Evolutionary conservation across 1,140 invertebrate genomes (phyloP).

Genomic region (Pseudomyrmex cubaensis): DNA sequence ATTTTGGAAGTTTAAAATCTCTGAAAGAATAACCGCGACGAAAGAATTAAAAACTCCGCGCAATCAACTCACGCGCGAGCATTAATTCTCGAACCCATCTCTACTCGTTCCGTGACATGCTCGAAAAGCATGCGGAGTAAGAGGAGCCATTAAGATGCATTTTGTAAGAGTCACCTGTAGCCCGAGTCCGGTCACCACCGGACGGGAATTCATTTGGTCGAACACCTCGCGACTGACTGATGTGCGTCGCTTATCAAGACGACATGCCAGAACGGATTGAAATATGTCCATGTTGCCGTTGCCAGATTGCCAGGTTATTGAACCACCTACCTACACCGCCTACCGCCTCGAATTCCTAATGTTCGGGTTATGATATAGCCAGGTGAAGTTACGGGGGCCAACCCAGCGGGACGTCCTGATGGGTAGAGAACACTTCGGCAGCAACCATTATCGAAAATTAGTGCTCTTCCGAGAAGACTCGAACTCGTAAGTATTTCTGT

Average conservation of each 20-base stretch:
- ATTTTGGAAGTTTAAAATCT: not conserved
- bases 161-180: constrained; percentile 74
- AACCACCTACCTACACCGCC: constrained; percentile 56
- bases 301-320: constrained; percentile 66
- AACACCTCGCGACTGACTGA: constrained; percentile 74
- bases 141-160: constrained; percentile 59
- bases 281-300: constrained; percentile 73
- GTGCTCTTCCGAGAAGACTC: constrained; percentile 70
- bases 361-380: constrained; percentile 70
- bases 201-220: constrained; percentile 64
- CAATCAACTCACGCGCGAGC: not conserved
- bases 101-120: constrained; percentile 6
- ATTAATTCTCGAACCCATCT: constrained; percentile 13
- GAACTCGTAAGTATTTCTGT: constrained; percentile 46
- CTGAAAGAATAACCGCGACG: not conserved
- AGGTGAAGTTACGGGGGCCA: constrained; percentile 68
- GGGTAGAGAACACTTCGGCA: constrained; percentile 65
- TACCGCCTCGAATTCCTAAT: constrained; percentile 74
- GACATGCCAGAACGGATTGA: constrained; percentile 69
- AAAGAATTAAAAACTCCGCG: not conserved
- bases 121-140: not conserved
- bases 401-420: constrained; percentile 67
- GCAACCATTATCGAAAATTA: constrained; percentile 73
- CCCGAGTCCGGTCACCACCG: constrained; percentile 35
- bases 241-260: constrained; percentile 73